Evolutionary conservation across 2,113 vertebrate species (phyloP).

Genomic region (Nothocercus julius): DNA sequence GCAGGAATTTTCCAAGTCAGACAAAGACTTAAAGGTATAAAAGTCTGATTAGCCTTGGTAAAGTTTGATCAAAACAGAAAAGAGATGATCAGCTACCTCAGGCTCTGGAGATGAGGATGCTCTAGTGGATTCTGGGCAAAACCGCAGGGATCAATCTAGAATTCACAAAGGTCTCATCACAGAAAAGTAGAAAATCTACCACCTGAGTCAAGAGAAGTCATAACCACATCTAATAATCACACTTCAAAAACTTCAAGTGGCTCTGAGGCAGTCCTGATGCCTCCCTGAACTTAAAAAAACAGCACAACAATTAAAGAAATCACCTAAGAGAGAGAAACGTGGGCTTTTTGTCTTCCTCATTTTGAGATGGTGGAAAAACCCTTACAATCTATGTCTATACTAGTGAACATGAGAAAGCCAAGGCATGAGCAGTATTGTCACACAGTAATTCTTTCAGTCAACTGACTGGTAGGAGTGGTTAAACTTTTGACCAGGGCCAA

Average conservation of each 20-base stretch:
- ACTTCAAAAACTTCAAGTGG: background rate
- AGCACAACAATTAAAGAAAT: background rate
- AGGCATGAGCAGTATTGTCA: background rate
- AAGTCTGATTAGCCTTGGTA: background rate
- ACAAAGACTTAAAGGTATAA: background rate
- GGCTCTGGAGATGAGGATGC: background rate
- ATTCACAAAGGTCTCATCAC: background rate
- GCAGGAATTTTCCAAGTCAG: background rate
- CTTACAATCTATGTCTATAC: rapidly evolving
- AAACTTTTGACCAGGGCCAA: background rate
- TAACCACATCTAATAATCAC: background rate
- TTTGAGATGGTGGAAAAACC: background rate
- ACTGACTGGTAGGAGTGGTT: background rate
- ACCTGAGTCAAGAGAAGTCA: background rate
- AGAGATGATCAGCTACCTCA: background rate
- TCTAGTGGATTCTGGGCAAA: background rate
- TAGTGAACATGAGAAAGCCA: background rate
- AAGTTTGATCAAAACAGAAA: background rate
- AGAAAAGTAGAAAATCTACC: background rate
- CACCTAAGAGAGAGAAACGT: background rate
- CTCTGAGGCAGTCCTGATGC: background rate
- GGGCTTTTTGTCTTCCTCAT: background rate
- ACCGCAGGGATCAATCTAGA: background rate
- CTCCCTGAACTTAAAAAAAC: background rate
- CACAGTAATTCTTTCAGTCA: background rate